Conservation (phyloP, 2,888 invertebrate species). For the Polyommatus icarus region DNA sequence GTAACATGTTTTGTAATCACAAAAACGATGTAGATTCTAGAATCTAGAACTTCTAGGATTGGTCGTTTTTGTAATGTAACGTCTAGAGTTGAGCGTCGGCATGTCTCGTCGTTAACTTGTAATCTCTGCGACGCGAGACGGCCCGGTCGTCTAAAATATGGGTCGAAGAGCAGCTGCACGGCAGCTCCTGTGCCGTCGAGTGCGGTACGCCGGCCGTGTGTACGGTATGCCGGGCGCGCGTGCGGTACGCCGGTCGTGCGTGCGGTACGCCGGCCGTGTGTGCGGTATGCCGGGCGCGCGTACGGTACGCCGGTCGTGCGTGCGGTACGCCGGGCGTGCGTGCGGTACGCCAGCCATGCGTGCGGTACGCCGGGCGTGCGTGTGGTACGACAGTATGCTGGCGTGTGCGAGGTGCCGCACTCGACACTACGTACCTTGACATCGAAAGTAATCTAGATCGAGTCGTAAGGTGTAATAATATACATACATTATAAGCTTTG, state of each 20-base stretch:
- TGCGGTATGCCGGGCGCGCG: background rate
- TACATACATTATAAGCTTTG: slow-evolving; percentile 20
- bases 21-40: background rate
- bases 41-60: background rate
- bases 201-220: background rate
- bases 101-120: background rate
- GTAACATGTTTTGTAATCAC: background rate
- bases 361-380: background rate
- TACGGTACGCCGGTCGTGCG: background rate
- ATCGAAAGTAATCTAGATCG: slow-evolving; percentile 18
- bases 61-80: background rate
- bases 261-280: background rate
- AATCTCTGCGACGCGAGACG: background rate
- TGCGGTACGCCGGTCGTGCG: background rate
- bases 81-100: background rate
- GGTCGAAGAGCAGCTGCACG: slow-evolving; percentile 7
- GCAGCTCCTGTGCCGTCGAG: background rate
- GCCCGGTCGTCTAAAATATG: background rate
- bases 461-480: slow-evolving; percentile 15
- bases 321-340: background rate
- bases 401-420: background rate
- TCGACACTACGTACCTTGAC: slow-evolving; percentile 4
- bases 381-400: background rate
- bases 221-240: background rate
- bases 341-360: background rate